Evolutionary conservation across 2,888 invertebrate species (phyloP), one percentile per base, ranked within the genome.

Genomic region (Notocelia uddmanniana): DNA sequence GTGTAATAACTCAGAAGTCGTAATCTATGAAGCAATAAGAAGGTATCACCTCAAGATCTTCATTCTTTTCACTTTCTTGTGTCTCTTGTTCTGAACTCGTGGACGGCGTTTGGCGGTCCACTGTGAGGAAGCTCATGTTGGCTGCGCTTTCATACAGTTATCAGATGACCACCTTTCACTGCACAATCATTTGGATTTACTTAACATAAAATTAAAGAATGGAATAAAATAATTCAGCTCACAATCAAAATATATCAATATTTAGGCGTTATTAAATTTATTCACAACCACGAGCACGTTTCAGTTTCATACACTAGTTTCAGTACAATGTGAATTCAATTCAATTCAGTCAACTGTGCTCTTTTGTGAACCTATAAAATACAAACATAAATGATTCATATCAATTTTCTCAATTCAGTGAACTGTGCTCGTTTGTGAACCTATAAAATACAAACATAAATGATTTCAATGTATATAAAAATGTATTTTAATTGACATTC

Each of bases 1-100:
- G 26, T 9, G 8, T 26, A 6, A 21, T 26, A 26, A 9, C 18
- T 34, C 18, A 31, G 6, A 37, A 52, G 52, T 13, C 52, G 37
- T 21, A 37, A 37, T 19, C 15, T 21, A 3, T 23, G n/a, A 31
- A 52, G 11, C 15, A 62, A 31, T 31, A 13, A 26, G 9, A n/a
- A 52, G 21, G n/a, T 37, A 37, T 23, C 84, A 91, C 92, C 89
- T 92, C 92, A 31, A 93, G 86, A 81, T 89, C 90, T 73, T 91
- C 92, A 76, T 85, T 87, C 45, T 78, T 77, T 19, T 84, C 82
- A 55, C 79, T 77, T 70, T 85, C 85, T 26, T 82, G 84, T 57
- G 75, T 70, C 13, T 75, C 73, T 73, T 85, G 88, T 73, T 85
- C 85, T 5, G 83, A 76, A 31, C 80, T 81, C 13, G 84, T 76